phyloP scores from a whole-genome alignment of 2,797 vertebrate species.

The Lithobates sylvaticus region DNA sequence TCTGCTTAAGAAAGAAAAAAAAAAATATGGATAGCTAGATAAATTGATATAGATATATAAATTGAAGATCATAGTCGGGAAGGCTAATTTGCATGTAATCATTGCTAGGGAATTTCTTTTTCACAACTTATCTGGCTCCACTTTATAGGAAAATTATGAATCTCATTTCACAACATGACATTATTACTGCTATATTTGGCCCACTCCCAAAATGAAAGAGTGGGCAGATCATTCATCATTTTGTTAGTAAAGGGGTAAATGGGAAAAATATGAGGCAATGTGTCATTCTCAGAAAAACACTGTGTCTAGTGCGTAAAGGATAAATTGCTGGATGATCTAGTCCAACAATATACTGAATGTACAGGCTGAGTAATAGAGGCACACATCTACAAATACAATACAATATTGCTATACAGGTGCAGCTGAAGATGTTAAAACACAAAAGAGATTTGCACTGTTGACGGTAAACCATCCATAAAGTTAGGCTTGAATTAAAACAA shows the following conservation, averaged over 20 bases:
- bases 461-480: no score
- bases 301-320: not conserved
- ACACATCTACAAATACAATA: not conserved
- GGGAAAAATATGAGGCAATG: constrained; percentile 35
- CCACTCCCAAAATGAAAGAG: constrained; percentile 44
- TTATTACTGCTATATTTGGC: constrained; percentile 41
- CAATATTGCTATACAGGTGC: not conserved
- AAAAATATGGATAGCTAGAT: not conserved
- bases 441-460: no score
- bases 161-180: constrained; percentile 40
- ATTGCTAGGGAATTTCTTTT: constrained; percentile 42
- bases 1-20: no score
- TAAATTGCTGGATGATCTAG: constrained; percentile 22
- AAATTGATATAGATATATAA: constrained; percentile 22
- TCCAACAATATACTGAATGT: not conserved
- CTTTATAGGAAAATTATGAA: constrained; percentile 43
- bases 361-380: not conserved
- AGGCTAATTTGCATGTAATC: constrained; percentile 51
- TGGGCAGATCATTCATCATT: constrained; percentile 42
- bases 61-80: constrained; percentile 10
- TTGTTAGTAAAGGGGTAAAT: constrained; percentile 38
- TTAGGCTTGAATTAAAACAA: no score
- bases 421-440: no score
- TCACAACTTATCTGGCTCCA: constrained; percentile 27
- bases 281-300: constrained; percentile 41